Evolutionary conservation across 2,113 vertebrate species (phyloP).

Genomic region (Silurus asotus): DNA sequence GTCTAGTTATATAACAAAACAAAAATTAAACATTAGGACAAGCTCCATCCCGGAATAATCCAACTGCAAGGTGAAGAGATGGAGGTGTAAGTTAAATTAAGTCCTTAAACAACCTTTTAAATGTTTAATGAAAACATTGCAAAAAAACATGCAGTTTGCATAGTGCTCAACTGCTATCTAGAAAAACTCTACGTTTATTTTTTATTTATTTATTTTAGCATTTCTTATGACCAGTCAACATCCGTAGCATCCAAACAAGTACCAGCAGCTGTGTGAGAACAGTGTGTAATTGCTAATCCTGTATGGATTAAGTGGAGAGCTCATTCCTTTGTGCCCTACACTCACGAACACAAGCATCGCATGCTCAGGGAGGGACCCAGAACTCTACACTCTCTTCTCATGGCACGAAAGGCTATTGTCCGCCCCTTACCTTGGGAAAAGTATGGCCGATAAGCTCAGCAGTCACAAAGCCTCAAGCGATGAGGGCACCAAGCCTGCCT

Average conservation of each 20-base stretch:
- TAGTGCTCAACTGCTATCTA: not conserved
- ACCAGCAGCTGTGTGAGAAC: conserved; percentile 24
- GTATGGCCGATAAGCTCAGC: conserved; percentile 47
- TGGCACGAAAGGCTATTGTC: conserved; percentile 59
- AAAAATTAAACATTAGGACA: not conserved
- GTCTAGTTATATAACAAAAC: not conserved
- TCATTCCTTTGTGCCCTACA: conserved; percentile 46
- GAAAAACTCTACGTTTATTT: not conserved
- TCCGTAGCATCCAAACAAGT: conserved; percentile 43
- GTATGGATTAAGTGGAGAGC: conserved; percentile 31
- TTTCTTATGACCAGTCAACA: not conserved
- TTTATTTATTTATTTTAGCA: not conserved
- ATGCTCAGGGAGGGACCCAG: conserved; percentile 46
- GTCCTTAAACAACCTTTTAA: not conserved
- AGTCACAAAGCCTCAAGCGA: conserved; percentile 38
- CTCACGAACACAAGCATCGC: conserved; percentile 36
- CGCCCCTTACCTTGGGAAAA: conserved; percentile 47
- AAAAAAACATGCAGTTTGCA: not conserved
- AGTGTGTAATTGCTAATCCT: conserved; percentile 41
- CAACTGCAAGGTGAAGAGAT: not conserved
- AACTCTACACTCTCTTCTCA: conserved; percentile 45
- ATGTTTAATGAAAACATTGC: not conserved
- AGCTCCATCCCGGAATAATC: not conserved
- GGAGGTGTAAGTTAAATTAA: not conserved
- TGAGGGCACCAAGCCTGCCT: conserved; percentile 48